phyloP scores from a whole-genome alignment of 2,888 invertebrate species.

The Pterostichus niger region DNA sequence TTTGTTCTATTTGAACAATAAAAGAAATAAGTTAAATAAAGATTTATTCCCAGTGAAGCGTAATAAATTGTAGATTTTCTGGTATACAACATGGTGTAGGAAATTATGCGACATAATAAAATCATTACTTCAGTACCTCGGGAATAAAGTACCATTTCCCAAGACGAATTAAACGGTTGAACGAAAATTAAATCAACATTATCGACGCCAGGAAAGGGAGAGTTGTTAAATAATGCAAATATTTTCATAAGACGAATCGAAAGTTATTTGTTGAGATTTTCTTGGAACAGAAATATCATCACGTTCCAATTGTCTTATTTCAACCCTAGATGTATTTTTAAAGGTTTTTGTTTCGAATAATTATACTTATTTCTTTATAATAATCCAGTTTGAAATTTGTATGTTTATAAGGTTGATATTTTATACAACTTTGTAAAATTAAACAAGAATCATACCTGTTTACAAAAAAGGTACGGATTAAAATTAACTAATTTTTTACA shows the following conservation, averaged over 20 bases:
- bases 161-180: slow-evolving; percentile 8
- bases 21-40: too few species aligned
- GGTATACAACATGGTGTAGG: not conserved
- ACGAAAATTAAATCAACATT: slow-evolving; percentile 42
- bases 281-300: not conserved
- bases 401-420: too few species aligned
- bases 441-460: too few species aligned
- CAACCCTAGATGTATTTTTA: too few species aligned
- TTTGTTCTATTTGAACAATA: not conserved
- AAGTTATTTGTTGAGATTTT: slow-evolving; percentile 34
- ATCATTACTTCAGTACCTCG: not conserved
- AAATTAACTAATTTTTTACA: too few species aligned
- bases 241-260: slow-evolving; percentile 31
- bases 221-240: slow-evolving; percentile 46
- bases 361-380: too few species aligned
- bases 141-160: slow-evolving; percentile 13
- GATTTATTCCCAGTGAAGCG: too few species aligned
- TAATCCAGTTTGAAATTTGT: too few species aligned
- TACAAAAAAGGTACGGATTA: too few species aligned
- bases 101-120: slow-evolving; percentile 36
- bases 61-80: too few species aligned
- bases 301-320: slow-evolving; percentile 3
- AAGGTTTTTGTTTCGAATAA: too few species aligned
- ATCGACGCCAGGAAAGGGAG: not conserved
- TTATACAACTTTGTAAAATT: too few species aligned